Evolutionary conservation across 2,888 invertebrate genomes (phyloP), one percentile per base, ranked within the genome.

Genomic region (Polydrusus tereticollis): DNA sequence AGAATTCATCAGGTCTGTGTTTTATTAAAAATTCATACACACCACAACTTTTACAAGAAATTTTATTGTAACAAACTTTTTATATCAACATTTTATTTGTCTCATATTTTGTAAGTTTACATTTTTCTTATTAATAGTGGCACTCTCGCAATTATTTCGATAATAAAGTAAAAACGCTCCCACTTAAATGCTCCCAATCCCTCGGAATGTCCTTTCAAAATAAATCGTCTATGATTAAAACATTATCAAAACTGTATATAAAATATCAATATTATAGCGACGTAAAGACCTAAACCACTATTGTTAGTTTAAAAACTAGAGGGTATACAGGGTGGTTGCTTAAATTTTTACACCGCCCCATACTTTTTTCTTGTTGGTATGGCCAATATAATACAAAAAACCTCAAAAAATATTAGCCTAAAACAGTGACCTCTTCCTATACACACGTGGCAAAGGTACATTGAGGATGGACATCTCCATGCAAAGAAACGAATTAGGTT

Each of bases 201-300:
- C 59, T 59, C 59, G 68, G 68, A 68, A 68, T 68, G 68, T 68
- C 68, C 60, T 45, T 45, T 38, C 21, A 8, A 50, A 64, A 47
- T 16, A 45, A 29, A 14, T 52, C 3, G 7, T 26, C 10, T 8
- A 29, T 8, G 29, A 29, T 50, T n/a, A 63, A 63, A 52, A 50
- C 23, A 50, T 59, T 41, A 59, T 36, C 6, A 47, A 63, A 36
- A 21, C n/a, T n/a, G n/a, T n/a, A 26, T 59, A 59, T 41, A 43
- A 59, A 59, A 41, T 59, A 59, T 41, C 43, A 43, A 12, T 58
- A 58, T 58, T 55, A 55, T 18, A 1, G 10, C n/a, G 16, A 26
- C 10, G n/a, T 21, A 43, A 41, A 26, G 21, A 41, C 59, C 43
- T 59, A 59, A 59, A 59, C 59, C 43, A 16, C 43, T 59, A 21